Evolutionary conservation across 2,113 vertebrate genomes (phyloP).

Genomic region (Ictalurus furcatus): DNA sequence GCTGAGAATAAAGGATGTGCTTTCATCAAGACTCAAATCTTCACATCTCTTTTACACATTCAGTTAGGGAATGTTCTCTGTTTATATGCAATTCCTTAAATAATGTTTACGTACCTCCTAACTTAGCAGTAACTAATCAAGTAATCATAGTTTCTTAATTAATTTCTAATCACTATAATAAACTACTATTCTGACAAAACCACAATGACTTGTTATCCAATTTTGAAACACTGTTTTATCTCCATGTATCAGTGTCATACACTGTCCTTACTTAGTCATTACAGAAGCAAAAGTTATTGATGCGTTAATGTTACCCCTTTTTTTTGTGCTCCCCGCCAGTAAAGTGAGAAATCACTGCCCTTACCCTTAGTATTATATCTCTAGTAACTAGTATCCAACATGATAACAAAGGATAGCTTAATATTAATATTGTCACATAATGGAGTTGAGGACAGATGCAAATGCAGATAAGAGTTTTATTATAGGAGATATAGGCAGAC

Average conservation of each 20-base stretch:
- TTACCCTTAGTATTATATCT: neutral
- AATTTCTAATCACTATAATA: neutral
- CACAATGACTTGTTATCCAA: neutral
- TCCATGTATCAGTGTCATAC: neutral
- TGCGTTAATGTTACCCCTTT: neutral
- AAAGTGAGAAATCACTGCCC: neutral
- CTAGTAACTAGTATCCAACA: neutral
- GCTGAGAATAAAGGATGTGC: slow-evolving; percentile 27
- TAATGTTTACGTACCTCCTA: neutral
- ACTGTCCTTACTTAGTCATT: neutral
- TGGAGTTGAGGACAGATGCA: too few relatives aligned
- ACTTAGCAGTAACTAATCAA: neutral
- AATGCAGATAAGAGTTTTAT: too few relatives aligned
- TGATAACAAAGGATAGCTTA: neutral
- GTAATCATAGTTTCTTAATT: neutral
- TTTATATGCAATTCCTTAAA: neutral
- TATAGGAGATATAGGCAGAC: too few relatives aligned
- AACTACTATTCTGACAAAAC: neutral
- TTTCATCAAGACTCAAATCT: neutral
- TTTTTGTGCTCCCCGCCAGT: neutral
- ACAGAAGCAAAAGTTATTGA: neutral
- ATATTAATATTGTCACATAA: too few relatives aligned
- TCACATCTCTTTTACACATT: neutral
- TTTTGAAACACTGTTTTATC: neutral
- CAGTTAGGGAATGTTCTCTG: neutral